Evolutionary conservation across 2,888 invertebrate species (phyloP).

Genomic region (Pachymerium ferrugineum): DNA sequence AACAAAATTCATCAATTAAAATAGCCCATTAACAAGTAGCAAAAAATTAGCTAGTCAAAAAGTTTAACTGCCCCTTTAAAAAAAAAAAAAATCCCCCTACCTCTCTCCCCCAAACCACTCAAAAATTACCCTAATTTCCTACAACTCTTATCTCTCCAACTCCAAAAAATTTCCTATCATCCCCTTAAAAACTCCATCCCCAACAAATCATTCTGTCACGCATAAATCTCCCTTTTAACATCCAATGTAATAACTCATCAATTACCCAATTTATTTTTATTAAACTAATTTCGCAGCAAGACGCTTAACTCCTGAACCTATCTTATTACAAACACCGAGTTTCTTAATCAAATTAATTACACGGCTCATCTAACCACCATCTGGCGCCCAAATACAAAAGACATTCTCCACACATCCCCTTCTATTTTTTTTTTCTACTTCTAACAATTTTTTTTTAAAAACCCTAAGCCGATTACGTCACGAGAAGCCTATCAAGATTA

Average conservation of each 20-base stretch:
- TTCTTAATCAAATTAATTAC: not conserved
- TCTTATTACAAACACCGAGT: not conserved
- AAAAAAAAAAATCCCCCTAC: too few species aligned
- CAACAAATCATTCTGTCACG: not conserved
- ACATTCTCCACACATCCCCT: not conserved
- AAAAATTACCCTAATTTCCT: not conserved
- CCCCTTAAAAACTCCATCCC: too few species aligned
- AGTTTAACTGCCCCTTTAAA: too few species aligned
- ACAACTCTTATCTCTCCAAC: too few species aligned
- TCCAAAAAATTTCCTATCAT: too few species aligned
- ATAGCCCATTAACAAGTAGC: too few species aligned
- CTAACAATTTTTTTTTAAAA: not conserved
- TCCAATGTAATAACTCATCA: not conserved
- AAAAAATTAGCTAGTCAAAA: too few species aligned
- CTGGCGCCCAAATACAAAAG: not conserved
- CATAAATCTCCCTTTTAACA: not conserved
- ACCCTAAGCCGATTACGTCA: not conserved
- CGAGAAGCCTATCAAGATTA: not conserved
- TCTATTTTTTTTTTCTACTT: not conserved
- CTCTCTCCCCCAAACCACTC: not conserved
- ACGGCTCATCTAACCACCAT: not conserved
- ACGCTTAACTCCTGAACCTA: too few species aligned
- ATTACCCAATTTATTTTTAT: not conserved
- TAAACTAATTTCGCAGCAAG: not conserved
- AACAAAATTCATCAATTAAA: too few species aligned